Conservation (phyloP, 1,140 invertebrate species). For the Drosophila athabasca region DNA sequence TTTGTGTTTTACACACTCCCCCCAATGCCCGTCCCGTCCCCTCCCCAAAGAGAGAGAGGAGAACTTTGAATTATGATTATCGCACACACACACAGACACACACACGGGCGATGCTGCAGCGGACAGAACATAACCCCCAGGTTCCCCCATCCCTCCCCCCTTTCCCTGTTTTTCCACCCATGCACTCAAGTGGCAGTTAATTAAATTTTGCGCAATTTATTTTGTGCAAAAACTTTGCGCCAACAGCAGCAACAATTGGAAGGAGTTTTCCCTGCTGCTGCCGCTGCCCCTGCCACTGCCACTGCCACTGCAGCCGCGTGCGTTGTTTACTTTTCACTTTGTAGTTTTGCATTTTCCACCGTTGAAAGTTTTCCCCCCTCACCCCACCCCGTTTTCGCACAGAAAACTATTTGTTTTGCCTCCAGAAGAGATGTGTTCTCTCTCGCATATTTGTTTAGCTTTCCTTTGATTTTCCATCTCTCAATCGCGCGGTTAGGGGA, state of each 20-base stretch:
- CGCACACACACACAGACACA: constrained; percentile 55
- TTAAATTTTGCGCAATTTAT: constrained; percentile 81
- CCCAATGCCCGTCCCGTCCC: too few species aligned
- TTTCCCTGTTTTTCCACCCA: constrained; percentile 25
- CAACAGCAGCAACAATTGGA: constrained; percentile 55
- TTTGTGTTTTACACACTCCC: constrained; percentile 46
- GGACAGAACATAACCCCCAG: constrained; percentile 31
- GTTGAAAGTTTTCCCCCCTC: constrained; percentile 45
- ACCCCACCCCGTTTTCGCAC: too few species aligned
- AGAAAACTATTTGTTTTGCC: constrained; percentile 54
- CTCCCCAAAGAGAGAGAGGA: constrained; percentile 20
- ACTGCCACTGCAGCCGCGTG: constrained; percentile 20
- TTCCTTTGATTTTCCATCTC: too few species aligned
- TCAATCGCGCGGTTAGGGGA: too few species aligned
- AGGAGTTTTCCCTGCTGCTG: background rate
- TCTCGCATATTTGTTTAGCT: background rate
- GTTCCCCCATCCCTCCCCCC: too few species aligned
- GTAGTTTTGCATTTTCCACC: constrained; percentile 71
- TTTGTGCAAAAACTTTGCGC: constrained; percentile 70
- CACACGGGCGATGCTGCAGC: constrained; percentile 44
- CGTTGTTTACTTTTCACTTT: constrained; percentile 78
- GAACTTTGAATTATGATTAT: constrained; percentile 81
- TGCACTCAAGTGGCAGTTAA: constrained; percentile 78
- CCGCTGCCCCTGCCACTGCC: constrained; percentile 5
- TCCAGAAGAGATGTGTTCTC: constrained; percentile 11